These are phyloP conservation scores for Eulemur albifrons DNA, from an alignment of 2,797 vertebrate genomes.

Conservation along the genomic window DNA sequence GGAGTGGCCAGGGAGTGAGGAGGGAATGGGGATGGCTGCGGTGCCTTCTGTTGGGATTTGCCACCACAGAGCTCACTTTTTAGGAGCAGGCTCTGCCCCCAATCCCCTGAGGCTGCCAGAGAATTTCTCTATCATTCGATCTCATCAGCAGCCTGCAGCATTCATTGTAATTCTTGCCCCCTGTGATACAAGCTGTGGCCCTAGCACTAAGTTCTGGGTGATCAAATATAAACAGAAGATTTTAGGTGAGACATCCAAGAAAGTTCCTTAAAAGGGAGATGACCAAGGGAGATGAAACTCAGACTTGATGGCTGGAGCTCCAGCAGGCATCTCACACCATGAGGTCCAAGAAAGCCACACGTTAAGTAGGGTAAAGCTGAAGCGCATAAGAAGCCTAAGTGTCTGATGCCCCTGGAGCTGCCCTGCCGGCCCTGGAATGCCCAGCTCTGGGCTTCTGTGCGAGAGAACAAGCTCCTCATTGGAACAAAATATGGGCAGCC, in stretches of 20 bases:
- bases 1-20: too few species aligned
- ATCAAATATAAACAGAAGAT: not conserved
- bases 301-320: not conserved
- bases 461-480: not conserved
- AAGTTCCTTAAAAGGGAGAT: not conserved
- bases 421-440: not conserved
- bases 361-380: not conserved
- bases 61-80: not conserved
- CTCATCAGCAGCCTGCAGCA: not conserved
- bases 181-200: not conserved
- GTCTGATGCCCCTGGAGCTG: not conserved
- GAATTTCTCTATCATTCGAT: not conserved
- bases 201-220: not conserved
- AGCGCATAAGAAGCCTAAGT: not conserved
- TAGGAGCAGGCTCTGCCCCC: not conserved
- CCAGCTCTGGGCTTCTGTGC: not conserved
- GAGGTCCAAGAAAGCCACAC: not conserved
- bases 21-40: not conserved
- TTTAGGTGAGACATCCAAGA: not conserved
- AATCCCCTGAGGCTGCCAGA: not conserved
- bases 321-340: not conserved
- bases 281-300: not conserved
- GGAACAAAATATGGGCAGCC: not conserved
- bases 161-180: not conserved
- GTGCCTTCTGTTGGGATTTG: not conserved